Evolutionary conservation across 2,113 vertebrate genomes (phyloP).

Genomic region (Scartelaos histophorus): DNA sequence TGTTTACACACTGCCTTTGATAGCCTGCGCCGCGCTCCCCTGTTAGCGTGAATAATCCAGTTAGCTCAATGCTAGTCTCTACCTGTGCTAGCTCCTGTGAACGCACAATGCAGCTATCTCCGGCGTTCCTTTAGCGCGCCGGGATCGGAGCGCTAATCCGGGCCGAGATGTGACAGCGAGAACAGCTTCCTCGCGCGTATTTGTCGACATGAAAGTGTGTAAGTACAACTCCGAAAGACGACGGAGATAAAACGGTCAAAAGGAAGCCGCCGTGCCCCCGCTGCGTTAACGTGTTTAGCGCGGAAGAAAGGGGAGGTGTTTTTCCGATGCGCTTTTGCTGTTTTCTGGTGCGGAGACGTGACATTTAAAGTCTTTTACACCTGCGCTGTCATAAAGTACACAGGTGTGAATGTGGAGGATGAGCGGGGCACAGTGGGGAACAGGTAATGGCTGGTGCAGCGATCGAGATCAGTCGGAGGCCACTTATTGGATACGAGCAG

Average conservation of each 20-base stretch:
- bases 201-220: slow-evolving; percentile 27
- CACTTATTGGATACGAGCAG: background rate
- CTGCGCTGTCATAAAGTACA: slow-evolving; percentile 22
- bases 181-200: slow-evolving; percentile 4
- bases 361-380: slow-evolving; percentile 51
- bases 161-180: slow-evolving; percentile 22
- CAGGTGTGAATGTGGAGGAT: slow-evolving; percentile 38
- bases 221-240: slow-evolving; percentile 12
- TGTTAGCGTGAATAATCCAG: slow-evolving; percentile 60
- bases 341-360: slow-evolving; percentile 11
- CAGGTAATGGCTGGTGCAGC: slow-evolving; percentile 16
- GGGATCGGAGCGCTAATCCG: slow-evolving; percentile 32
- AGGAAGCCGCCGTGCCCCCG: slow-evolving; percentile 13
- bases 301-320: background rate
- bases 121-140: slow-evolving; percentile 22
- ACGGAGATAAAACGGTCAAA: slow-evolving; percentile 6
- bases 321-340: slow-evolving; percentile 1
- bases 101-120: slow-evolving; percentile 32
- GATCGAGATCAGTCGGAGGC: background rate
- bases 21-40: slow-evolving; percentile 41
- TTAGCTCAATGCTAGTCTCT: slow-evolving; percentile 53
- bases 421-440: slow-evolving; percentile 14
- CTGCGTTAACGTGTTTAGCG: slow-evolving; percentile 13
- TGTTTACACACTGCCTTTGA: slow-evolving; percentile 63
- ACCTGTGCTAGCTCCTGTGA: slow-evolving; percentile 57